Conservation (phyloP, 2,113 vertebrate genomes). For the Brienomyrus longianalis region DNA sequence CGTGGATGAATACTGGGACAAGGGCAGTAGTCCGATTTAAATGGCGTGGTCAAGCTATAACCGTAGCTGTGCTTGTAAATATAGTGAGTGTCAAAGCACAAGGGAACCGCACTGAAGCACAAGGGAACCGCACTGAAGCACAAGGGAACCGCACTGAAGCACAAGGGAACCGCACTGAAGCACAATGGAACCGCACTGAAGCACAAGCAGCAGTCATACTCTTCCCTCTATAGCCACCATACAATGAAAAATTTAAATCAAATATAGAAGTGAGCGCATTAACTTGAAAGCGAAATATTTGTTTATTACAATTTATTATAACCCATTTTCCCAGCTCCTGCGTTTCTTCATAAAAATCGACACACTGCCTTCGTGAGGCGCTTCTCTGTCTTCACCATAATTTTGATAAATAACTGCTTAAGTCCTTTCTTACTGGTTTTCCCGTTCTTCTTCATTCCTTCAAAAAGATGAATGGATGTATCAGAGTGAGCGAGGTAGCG, state of each 20-base stretch:
- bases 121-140: neutral
- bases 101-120: neutral
- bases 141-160: neutral
- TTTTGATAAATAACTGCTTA: conserved; percentile 23
- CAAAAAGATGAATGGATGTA: conserved; percentile 55
- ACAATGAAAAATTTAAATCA: neutral
- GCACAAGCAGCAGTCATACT: neutral
- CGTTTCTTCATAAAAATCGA: neutral
- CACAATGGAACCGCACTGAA: neutral
- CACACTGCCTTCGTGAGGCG: neutral
- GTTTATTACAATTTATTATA: neutral
- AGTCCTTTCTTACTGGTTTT: conserved; percentile 12
- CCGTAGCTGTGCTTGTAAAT: too few species aligned
- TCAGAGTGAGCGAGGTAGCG: conserved; percentile 56
- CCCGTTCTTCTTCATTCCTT: conserved; percentile 17
- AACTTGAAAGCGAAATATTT: neutral
- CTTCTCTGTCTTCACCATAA: neutral
- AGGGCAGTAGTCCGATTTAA: too few species aligned
- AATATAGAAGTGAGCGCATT: neutral
- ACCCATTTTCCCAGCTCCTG: neutral
- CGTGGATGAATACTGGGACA: too few species aligned
- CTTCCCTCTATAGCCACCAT: neutral
- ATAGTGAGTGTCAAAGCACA: neutral
- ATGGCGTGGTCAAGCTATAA: too few species aligned
- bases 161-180: neutral